Percentiles rank a stretch among this genome's conserved stretches.
Conservation (phyloP, 2,113 vertebrate species). For the Laticauda colubrina region DNA sequence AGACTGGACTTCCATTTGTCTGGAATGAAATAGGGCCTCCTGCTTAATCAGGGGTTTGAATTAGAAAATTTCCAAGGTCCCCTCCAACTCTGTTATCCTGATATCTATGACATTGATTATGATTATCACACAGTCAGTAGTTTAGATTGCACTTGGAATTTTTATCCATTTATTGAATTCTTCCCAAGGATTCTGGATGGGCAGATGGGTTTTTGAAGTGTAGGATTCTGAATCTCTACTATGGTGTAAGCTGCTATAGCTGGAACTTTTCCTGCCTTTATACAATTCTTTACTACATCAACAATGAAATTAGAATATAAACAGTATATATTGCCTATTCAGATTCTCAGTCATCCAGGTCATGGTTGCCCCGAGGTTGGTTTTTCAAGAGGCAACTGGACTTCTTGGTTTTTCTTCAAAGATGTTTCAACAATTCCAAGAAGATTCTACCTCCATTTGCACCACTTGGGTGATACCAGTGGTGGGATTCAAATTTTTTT, state of each 20-base stretch:
- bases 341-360: no score
- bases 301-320: not conserved
- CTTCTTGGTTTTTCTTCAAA: no score
- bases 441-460: no score
- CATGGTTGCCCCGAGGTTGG: no score
- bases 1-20: not conserved
- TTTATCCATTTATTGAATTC: not conserved
- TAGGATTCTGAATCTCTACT: not conserved
- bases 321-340: not conserved
- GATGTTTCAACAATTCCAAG: no score
- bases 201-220: not conserved
- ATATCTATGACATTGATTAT: not conserved
- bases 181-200: not conserved
- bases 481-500: no score
- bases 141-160: not conserved
- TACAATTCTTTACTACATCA: not conserved
- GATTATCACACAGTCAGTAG: not conserved
- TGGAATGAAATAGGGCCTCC: not conserved
- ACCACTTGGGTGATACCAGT: no score
- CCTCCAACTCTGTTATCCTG: not conserved
- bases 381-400: no score
- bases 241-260: not conserved
- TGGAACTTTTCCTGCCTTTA: not conserved
- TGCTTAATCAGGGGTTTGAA: not conserved
- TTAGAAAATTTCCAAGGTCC: not conserved